Conservation (phyloP, 2,888 invertebrate species). For the Parasteatoda lunata region DNA sequence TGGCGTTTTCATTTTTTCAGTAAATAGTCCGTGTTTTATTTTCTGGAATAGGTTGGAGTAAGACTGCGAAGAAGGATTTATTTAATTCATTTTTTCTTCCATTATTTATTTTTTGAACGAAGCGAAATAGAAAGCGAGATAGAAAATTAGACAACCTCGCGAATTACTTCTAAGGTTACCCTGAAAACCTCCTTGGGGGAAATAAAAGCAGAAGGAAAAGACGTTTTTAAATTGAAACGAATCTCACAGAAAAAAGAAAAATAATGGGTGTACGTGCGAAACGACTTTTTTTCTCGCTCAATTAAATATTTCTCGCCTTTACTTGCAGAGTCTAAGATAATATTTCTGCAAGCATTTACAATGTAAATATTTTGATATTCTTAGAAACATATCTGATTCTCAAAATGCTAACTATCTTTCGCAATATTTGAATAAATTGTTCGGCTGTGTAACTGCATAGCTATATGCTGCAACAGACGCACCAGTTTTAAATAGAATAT, state of each 20-base stretch:
- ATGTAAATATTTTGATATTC: too few species aligned
- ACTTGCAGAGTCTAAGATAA: too few species aligned
- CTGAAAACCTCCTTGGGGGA: not conserved
- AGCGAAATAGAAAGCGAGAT: conserved; percentile 28
- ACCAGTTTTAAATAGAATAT: too few species aligned
- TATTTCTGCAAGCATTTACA: too few species aligned
- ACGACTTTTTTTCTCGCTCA: not conserved
- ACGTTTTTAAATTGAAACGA: conserved; percentile 36
- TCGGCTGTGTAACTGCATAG: too few species aligned
- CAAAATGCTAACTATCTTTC: too few species aligned
- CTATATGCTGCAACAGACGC: too few species aligned
- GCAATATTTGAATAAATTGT: too few species aligned
- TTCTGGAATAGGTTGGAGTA: conserved; percentile 34
- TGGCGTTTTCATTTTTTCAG: conserved; percentile 24
- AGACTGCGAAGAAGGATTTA: conserved; percentile 29
- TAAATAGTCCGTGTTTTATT: conserved; percentile 60
- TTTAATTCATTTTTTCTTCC: conserved; percentile 45
- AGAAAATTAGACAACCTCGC: conserved; percentile 43
- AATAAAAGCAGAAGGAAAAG: conserved; percentile 1
- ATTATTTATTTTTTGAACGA: conserved; percentile 14
- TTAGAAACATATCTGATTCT: too few species aligned
- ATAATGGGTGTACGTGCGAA: not conserved
- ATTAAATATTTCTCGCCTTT: not conserved
- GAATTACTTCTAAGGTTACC: conserved; percentile 22
- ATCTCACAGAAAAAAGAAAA: not conserved